Percentiles rank a stretch among this genome's conserved stretches.
Conservation (phyloP, 92 coral and sea anemone species). For the Meandrina meandrites region DNA sequence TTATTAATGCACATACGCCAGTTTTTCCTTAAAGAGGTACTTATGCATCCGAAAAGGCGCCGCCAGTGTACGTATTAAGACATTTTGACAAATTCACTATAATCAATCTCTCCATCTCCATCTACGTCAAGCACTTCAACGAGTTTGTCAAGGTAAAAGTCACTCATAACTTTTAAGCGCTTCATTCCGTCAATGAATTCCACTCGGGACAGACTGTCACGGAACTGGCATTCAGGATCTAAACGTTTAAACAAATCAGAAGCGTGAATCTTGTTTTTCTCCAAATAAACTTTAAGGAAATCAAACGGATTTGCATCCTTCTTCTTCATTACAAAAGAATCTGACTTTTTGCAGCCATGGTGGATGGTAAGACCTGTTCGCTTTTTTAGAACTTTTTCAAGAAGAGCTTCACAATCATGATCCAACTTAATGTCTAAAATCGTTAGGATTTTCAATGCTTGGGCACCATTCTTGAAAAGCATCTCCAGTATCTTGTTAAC, state of each 20-base stretch:
- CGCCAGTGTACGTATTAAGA: constrained; percentile 8
- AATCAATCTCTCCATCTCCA: constrained; percentile 85
- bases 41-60: neutral
- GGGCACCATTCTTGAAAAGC: constrained; percentile 48
- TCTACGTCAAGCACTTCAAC: constrained; percentile 76
- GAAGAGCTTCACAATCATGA: constrained; percentile 44
- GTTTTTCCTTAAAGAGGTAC: neutral
- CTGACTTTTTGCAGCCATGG: constrained; percentile 82
- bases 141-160: constrained; percentile 66
- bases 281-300: constrained; percentile 70
- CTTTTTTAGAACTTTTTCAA: constrained; percentile 50
- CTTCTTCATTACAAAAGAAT: constrained; percentile 65
- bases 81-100: constrained; percentile 84
- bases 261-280: constrained; percentile 71
- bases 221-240: constrained; percentile 65
- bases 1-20: too few relatives aligned
- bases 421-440: constrained; percentile 65
- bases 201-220: constrained; percentile 74
- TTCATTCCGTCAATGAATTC: constrained; percentile 80
- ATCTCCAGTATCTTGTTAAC: constrained; percentile 49
- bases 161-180: constrained; percentile 73
- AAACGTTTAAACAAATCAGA: constrained; percentile 82
- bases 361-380: constrained; percentile 55
- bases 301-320: constrained; percentile 73
- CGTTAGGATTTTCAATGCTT: constrained; percentile 41